Evolutionary conservation across 1,140 invertebrate species (phyloP).

Genomic region (Octopus sinensis): DNA sequence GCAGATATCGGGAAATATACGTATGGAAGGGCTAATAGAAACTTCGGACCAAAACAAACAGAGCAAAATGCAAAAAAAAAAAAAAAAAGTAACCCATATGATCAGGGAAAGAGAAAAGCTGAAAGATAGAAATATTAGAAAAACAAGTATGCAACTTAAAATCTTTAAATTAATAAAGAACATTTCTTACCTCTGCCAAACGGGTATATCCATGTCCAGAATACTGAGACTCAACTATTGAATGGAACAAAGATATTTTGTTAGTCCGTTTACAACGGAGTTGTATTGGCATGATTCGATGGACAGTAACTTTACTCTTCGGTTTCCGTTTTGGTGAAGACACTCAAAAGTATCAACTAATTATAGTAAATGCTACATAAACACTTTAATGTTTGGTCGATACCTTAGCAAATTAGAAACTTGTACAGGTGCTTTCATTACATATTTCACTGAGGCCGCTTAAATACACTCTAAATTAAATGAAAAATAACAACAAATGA

Average conservation of each 20-base stretch:
- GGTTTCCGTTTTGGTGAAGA: neutral
- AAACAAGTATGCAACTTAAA: neutral
- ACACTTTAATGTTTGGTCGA: neutral
- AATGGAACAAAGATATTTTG: neutral
- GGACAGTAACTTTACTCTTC: neutral
- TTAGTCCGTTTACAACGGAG: neutral
- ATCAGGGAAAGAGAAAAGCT: neutral
- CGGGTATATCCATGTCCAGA: constrained; percentile 1
- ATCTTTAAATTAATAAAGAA: neutral
- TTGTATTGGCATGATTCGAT: neutral
- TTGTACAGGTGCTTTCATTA: neutral
- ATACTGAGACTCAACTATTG: neutral
- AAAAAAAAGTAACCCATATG: neutral
- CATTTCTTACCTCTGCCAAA: neutral
- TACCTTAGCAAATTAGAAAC: neutral
- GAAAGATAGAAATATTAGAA: neutral
- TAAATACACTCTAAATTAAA: neutral
- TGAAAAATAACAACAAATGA: neutral
- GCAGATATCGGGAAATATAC: too few relatives aligned
- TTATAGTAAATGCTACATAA: neutral
- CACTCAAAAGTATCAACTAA: neutral
- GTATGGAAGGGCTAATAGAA: neutral
- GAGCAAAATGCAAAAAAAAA: neutral
- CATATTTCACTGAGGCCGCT: neutral
- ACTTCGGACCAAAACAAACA: neutral